A percentile compares a stretch with the other conserved stretches of the same genome.
Conservation (phyloP, 2,797 vertebrate genomes). For the Aselliscus stoliczkanus region DNA sequence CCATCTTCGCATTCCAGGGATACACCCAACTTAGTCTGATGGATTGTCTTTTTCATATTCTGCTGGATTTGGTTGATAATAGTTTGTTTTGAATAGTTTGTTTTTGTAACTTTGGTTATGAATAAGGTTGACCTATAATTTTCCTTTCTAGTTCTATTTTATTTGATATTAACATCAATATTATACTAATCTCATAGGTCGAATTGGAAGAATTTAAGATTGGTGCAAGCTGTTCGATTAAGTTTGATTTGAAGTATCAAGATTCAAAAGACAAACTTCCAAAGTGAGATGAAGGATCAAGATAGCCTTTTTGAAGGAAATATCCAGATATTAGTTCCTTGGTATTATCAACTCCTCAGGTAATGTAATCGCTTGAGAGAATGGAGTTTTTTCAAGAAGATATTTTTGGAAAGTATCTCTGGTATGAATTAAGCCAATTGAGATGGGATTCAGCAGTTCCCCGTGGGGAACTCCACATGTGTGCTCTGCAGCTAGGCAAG, state of each 20-base stretch:
- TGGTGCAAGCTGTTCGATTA: not conserved
- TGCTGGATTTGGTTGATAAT: not conserved
- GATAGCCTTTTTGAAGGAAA: not conserved
- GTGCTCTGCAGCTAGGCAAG: not conserved
- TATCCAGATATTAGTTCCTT: not conserved
- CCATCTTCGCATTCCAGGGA: not conserved
- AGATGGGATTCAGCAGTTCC: not conserved
- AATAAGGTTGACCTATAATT: not conserved
- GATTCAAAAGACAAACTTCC: not conserved
- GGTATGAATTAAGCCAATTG: not conserved
- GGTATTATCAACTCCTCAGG: not conserved
- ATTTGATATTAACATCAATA: not conserved
- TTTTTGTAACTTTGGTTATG: slow-evolving; percentile 15
- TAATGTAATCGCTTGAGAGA: not conserved
- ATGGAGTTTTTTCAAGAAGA: not conserved
- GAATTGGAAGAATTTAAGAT: not conserved
- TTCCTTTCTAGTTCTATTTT: not conserved
- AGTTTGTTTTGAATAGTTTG: not conserved
- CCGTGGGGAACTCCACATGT: not conserved
- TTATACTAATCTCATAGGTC: not conserved
- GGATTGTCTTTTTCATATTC: not conserved
- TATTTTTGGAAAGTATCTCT: not conserved
- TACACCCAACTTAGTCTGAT: not conserved
- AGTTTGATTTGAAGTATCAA: not conserved
- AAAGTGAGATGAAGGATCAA: not conserved